Percentiles rank a stretch among this genome's conserved stretches.
Evolutionary conservation across 2,113 vertebrate species (phyloP).

Genomic region (Plecturocebus donacophilus): DNA sequence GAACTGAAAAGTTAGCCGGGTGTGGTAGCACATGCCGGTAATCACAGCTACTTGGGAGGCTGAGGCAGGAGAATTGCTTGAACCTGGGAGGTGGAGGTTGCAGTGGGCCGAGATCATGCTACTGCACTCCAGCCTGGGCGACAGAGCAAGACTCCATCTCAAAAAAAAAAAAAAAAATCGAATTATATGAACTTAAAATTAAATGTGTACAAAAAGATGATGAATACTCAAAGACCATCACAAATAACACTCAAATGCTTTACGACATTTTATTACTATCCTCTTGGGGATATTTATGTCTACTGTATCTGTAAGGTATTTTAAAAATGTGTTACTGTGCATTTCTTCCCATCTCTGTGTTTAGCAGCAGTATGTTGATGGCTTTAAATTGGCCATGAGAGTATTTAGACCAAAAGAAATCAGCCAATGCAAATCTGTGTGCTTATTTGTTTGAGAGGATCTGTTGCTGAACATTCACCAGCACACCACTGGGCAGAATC

Average conservation of each 20-base stretch:
- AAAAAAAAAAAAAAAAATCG: not conserved
- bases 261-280: not conserved
- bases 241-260: not conserved
- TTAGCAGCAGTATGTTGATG: not conserved
- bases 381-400: not conserved
- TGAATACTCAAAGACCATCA: not conserved
- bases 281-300: not conserved
- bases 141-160: not conserved
- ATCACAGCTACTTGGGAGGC: not conserved
- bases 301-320: not conserved
- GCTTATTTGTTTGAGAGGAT: not conserved
- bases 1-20: not conserved
- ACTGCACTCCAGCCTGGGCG: not conserved
- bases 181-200: conserved; percentile 44
- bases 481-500: not conserved
- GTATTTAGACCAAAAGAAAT: not conserved
- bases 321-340: not conserved
- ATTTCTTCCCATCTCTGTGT: not conserved
- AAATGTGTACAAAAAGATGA: not conserved
- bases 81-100: no score
- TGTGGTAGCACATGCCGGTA: not conserved
- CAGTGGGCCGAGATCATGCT: no score
- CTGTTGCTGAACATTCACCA: not conserved
- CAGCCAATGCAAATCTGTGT: not conserved
- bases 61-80: not conserved